phyloP scores from a whole-genome alignment of 2,888 invertebrate genomes.

The Euzophera pinguis region DNA sequence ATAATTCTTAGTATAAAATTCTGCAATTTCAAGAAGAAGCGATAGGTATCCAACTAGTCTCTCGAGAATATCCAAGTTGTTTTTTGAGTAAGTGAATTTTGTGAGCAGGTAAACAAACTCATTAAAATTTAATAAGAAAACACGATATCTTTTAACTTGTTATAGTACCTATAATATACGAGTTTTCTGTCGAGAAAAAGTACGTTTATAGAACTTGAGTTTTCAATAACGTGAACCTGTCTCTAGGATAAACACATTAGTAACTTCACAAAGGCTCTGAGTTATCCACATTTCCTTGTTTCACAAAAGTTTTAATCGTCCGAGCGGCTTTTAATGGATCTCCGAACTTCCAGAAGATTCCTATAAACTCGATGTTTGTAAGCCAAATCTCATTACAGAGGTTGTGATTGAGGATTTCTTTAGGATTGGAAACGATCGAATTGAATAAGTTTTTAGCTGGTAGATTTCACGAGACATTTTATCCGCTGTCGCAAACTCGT shows the following conservation, averaged over 20 bases:
- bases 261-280: constrained; percentile 38
- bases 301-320: constrained; percentile 26
- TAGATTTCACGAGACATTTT: too few relatives aligned
- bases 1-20: too few relatives aligned
- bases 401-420: not conserved
- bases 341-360: constrained; percentile 16
- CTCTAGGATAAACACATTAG: constrained; percentile 35
- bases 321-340: constrained; percentile 21
- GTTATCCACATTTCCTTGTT: constrained; percentile 4
- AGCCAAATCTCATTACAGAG: constrained; percentile 6
- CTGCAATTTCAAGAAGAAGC: too few relatives aligned
- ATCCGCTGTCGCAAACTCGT: too few relatives aligned
- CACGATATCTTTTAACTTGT: too few relatives aligned
- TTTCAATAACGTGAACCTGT: constrained; percentile 40
- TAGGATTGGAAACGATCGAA: not conserved
- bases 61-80: too few relatives aligned
- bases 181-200: not conserved
- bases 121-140: too few relatives aligned
- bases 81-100: too few relatives aligned
- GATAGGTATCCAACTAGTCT: too few relatives aligned
- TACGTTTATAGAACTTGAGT: constrained; percentile 18
- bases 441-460: not conserved
- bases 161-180: too few relatives aligned
- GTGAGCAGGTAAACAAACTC: too few relatives aligned
- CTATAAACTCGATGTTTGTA: constrained; percentile 15